These are phyloP conservation scores for Ceryle rudis DNA, from an alignment of 2,797 vertebrate genomes.

Conservation along the genomic window DNA sequence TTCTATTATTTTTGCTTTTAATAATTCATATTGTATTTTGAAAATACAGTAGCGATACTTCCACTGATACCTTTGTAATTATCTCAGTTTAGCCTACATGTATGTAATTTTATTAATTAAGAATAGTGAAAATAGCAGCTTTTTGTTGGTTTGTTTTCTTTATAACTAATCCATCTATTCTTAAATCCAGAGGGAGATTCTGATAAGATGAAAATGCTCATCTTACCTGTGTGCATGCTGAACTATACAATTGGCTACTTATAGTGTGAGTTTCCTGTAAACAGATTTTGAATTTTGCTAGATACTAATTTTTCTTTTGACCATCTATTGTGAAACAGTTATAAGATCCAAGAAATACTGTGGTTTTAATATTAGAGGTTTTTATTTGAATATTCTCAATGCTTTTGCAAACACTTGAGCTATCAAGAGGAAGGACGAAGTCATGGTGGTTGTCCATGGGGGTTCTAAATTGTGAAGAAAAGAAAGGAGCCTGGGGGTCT, in stretches of 20 bases:
- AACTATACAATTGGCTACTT: neutral
- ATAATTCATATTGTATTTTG: neutral
- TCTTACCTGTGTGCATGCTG: neutral
- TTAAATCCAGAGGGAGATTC: neutral
- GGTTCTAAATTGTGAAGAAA: neutral
- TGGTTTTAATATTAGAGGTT: neutral
- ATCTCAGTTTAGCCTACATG: neutral
- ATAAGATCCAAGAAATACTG: neutral
- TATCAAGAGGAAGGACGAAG: neutral
- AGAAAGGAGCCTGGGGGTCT: neutral
- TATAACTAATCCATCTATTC: neutral
- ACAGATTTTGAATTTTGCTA: neutral
- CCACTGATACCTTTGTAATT: neutral
- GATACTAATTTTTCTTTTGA: neutral
- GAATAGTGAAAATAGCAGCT: neutral
- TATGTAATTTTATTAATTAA: neutral
- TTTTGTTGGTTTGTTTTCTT: neutral
- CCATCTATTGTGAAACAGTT: neutral
- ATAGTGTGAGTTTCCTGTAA: neutral
- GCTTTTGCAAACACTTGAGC: neutral
- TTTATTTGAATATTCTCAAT: neutral
- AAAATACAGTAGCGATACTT: neutral
- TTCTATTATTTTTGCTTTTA: neutral
- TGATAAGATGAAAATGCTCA: neutral
- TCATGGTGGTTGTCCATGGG: neutral